Conservation (phyloP, 2,113 vertebrate genomes). For the Elachura formosa region DNA sequence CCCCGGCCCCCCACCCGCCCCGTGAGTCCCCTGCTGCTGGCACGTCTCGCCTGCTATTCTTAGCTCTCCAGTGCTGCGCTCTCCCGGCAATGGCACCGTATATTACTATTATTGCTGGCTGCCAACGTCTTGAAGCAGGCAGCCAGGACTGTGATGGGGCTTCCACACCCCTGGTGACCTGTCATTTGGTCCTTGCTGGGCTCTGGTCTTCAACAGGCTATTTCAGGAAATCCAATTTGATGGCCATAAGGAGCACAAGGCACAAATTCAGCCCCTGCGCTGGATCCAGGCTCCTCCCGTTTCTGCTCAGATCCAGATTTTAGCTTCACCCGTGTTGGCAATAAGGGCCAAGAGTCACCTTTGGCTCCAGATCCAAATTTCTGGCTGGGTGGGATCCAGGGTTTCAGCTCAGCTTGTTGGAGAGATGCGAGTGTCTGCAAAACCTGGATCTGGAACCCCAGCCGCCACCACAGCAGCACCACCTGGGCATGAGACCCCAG, state of each 20-base stretch:
- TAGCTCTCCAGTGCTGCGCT: slow-evolving; percentile 27
- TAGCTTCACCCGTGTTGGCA: not conserved
- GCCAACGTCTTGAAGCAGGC: slow-evolving; percentile 25
- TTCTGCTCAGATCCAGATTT: not conserved
- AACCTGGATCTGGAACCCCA: slow-evolving; percentile 49
- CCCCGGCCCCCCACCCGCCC: not conserved
- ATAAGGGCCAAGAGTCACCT: slow-evolving; percentile 49
- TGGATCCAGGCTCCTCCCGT: not conserved
- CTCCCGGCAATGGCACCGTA: not conserved
- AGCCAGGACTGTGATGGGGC: slow-evolving; percentile 24
- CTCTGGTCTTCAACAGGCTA: slow-evolving; percentile 36
- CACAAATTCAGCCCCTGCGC: not conserved
- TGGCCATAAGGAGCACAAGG: slow-evolving; percentile 14
- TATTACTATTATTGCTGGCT: slow-evolving; percentile 40
- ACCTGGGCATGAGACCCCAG: not conserved
- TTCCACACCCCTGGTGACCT: slow-evolving; percentile 52
- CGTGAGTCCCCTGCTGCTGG: not conserved
- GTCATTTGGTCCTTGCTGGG: slow-evolving; percentile 9
- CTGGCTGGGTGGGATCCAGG: slow-evolving; percentile 34
- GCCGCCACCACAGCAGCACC: not conserved
- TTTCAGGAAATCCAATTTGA: slow-evolving; percentile 25
- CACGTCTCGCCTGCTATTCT: slow-evolving; percentile 44
- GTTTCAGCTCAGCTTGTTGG: not conserved
- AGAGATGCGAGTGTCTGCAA: not conserved
- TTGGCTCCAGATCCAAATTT: slow-evolving; percentile 57